Conservation (phyloP, 2,888 invertebrate species). For the Sipha maydis region DNA sequence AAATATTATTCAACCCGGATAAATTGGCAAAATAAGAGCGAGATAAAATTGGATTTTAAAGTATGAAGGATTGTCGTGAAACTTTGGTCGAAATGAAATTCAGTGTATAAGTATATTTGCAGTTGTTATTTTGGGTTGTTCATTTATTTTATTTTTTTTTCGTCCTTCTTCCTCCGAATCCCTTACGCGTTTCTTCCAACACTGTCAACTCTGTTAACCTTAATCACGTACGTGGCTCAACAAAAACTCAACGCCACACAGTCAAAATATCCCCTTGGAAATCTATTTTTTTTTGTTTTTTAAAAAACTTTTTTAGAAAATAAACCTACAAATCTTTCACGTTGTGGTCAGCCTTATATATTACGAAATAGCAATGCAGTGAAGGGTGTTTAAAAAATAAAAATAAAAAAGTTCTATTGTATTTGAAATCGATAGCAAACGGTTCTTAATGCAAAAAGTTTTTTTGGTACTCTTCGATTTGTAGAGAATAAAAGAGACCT, state of each 20-base stretch:
- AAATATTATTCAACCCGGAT: constrained; percentile 21
- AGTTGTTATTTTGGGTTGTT: constrained; percentile 17
- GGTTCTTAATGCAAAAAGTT: neutral
- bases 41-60: constrained; percentile 37
- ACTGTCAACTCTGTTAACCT: constrained; percentile 9
- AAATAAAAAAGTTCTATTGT: neutral
- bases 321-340: neutral
- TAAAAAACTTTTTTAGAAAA: neutral
- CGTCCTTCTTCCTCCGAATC: neutral
- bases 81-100: constrained; percentile 12
- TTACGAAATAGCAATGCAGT: neutral
- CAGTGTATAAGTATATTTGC: constrained; percentile 14
- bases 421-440: constrained; percentile 24
- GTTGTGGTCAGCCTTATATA: neutral
- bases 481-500: neutral
- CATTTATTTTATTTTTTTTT: neutral
- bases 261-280: neutral
- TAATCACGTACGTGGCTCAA: constrained; percentile 19
- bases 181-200: neutral
- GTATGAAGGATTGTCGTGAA: constrained; percentile 30
- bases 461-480: neutral
- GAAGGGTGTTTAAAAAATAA: neutral
- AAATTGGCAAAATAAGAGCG: constrained; percentile 24
- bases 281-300: neutral
- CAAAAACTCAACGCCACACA: constrained; percentile 11